Percentiles rank a stretch among this genome's conserved stretches.
Conservation (phyloP, 2,888 invertebrate species). For the Diploptera punctata region DNA sequence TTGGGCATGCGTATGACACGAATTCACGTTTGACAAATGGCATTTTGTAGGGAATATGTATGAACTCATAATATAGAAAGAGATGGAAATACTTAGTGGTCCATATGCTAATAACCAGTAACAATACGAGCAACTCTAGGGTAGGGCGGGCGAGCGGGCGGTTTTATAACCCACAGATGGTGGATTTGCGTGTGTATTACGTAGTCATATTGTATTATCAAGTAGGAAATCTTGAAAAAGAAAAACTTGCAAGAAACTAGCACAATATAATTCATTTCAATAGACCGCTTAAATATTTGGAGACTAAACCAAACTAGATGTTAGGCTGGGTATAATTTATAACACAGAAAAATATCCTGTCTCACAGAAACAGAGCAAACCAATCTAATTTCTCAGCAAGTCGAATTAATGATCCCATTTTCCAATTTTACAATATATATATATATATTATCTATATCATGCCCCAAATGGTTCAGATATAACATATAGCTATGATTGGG, state of each 20-base stretch:
- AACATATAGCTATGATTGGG: too few relatives aligned
- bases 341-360: too few relatives aligned
- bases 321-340: too few relatives aligned
- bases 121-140: neutral
- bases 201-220: neutral
- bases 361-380: too few relatives aligned
- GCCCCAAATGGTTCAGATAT: too few relatives aligned
- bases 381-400: too few relatives aligned
- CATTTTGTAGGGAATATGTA: slow-evolving; percentile 4
- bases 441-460: too few relatives aligned
- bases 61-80: neutral
- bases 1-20: neutral
- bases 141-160: neutral
- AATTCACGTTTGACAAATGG: slow-evolving; percentile 20
- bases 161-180: slow-evolving; percentile 3
- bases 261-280: neutral
- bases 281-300: neutral
- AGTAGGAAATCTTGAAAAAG: slow-evolving; percentile 14
- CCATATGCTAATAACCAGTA: slow-evolving; percentile 24
- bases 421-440: too few relatives aligned
- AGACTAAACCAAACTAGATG: too few relatives aligned
- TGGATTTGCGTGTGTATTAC: slow-evolving; percentile 1
- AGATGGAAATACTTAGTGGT: slow-evolving; percentile 1
- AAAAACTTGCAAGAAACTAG: neutral
- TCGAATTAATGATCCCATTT: too few relatives aligned